These are phyloP conservation scores for Drosophila sulfurigaster DNA, from an alignment of 1,140 invertebrate species.

Conservation along the genomic window DNA sequence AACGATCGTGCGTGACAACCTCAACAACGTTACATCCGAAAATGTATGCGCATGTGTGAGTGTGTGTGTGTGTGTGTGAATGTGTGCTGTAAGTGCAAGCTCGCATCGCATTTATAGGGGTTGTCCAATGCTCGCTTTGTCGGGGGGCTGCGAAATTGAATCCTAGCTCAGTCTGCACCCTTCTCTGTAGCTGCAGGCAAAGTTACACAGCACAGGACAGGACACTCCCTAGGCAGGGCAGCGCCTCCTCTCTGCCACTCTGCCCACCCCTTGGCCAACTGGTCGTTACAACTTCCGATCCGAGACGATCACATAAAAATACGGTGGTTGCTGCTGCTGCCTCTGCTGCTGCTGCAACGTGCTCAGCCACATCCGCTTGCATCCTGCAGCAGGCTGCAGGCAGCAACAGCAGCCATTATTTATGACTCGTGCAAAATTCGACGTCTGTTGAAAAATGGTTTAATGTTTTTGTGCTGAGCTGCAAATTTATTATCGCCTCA, in stretches of 20 bases:
- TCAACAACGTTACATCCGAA: conserved; percentile 45
- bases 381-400: conserved; percentile 25
- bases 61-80: conserved; percentile 7
- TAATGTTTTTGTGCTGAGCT: conserved; percentile 53
- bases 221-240: conserved; percentile 51
- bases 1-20: conserved; percentile 75
- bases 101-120: conserved; percentile 70
- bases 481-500: conserved; percentile 77
- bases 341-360: conserved; percentile 38
- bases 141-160: conserved; percentile 26
- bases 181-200: conserved; percentile 47
- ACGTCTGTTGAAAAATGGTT: conserved; percentile 76
- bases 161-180: conserved; percentile 40
- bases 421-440: conserved; percentile 81
- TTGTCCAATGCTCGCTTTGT: conserved; percentile 32
- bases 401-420: conserved; percentile 57
- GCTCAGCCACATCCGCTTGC: conserved; percentile 65
- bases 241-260: conserved; percentile 1
- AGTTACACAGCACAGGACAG: conserved; percentile 29
- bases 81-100: conserved; percentile 67
- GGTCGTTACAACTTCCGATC: conserved; percentile 62
- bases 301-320: not conserved
- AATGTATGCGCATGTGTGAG: not conserved
- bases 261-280: conserved; percentile 1
- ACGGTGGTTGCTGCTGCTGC: conserved; percentile 35